Evolutionary conservation across 2,888 invertebrate genomes (phyloP), one percentile per base, ranked within the genome.

Genomic region (Therioaphis trifolii): DNA sequence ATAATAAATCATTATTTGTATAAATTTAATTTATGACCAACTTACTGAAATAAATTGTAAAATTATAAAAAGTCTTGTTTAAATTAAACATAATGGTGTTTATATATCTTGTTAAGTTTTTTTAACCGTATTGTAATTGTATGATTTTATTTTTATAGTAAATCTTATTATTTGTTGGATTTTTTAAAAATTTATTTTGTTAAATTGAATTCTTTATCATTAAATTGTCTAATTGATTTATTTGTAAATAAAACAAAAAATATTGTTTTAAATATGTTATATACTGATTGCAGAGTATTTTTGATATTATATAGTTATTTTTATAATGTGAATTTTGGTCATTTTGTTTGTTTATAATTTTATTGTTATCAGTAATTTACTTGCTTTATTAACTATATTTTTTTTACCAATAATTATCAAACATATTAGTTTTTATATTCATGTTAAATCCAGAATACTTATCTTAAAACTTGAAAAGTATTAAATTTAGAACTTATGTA

Each of bases 1-100:
- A 61, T 1, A 61, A 82, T 63, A 82, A 82, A 72, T 82, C 82
- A 40, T 72, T 82, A 24, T 82, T 82, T 74, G n/a, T 82, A 21
- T 82, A 40, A 74, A 63, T 72, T 79, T 49, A 24, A 43, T 68
- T 12, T 11, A 24, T 68, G 66, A 78, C 40, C n/a, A n/a, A 68
- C 1, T 15, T 55, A 55, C 18, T 27, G 24, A 61, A 52, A 35
- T 7, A 9, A 69, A 12, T 68, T 40, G n/a, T 55, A 43, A 49
- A 52, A 78, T 68, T 24, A 69, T 68, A 66, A 2, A 66, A 52
- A 21, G 9, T 0, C 15, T 66, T 66, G 66, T 77, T 66, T n/a
- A n/a, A n/a, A n/a, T 21, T 52, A 21, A 55, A 40, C 24, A 61
- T 18, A 27, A 40, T 24, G 35, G 27, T 63, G 35, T n/a, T 55